These are phyloP conservation scores for Xenentodon cancila DNA, from an alignment of 2,797 vertebrate genomes.

Conservation along the genomic window DNA sequence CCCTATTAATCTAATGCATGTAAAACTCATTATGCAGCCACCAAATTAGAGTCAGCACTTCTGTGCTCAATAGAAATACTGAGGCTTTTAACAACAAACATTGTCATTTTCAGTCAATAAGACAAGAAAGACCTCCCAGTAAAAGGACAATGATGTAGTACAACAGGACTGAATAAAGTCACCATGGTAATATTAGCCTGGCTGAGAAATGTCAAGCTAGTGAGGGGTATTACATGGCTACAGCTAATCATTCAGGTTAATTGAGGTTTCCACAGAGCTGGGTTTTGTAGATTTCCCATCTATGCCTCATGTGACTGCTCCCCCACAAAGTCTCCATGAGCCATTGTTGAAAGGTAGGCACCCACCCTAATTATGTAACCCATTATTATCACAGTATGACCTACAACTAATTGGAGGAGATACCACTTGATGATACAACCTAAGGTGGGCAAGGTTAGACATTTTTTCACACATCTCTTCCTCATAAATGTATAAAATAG, in stretches of 20 bases:
- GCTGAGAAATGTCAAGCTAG: slow-evolving; percentile 72
- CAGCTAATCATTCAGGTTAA: slow-evolving; percentile 82
- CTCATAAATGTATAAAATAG: slow-evolving; percentile 8
- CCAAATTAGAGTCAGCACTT: slow-evolving; percentile 71
- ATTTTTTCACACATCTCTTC: background rate
- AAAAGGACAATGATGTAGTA: slow-evolving; percentile 68
- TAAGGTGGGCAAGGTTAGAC: slow-evolving; percentile 39
- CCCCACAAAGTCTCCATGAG: slow-evolving; percentile 44
- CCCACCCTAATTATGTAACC: slow-evolving; percentile 66
- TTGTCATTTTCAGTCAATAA: slow-evolving; percentile 70
- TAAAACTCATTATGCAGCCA: slow-evolving; percentile 64
- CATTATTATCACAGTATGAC: slow-evolving; percentile 62
- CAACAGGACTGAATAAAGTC: slow-evolving; percentile 61
- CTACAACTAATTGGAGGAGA: slow-evolving; percentile 54
- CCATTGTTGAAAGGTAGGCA: slow-evolving; percentile 41
- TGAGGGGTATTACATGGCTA: slow-evolving; percentile 51
- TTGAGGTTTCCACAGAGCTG: slow-evolving; percentile 74
- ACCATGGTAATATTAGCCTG: slow-evolving; percentile 76
- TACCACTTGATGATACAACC: slow-evolving; percentile 45
- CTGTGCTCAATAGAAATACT: slow-evolving; percentile 57
- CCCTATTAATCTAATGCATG: slow-evolving; percentile 76
- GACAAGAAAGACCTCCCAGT: slow-evolving; percentile 44
- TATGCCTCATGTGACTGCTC: slow-evolving; percentile 46
- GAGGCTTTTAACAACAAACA: slow-evolving; percentile 55
- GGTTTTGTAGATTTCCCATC: slow-evolving; percentile 56